Evolutionary conservation across 1,140 invertebrate genomes (phyloP).

Genomic region (Trachymyrmex cornetzi): DNA sequence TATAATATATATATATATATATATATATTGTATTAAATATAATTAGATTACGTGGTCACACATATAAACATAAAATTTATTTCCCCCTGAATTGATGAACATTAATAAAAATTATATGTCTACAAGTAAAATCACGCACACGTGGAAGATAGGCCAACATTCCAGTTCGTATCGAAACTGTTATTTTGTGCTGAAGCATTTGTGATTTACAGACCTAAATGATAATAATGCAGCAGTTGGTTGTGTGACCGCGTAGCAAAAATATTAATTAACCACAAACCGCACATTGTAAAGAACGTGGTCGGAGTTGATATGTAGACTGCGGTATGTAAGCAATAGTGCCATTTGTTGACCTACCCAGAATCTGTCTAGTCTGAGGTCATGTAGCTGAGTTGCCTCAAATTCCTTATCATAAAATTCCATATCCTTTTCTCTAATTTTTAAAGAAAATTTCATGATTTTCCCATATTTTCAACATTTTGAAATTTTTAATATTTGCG

Average conservation of each 20-base stretch:
- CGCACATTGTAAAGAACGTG: constrained; percentile 70
- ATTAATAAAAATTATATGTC: constrained; percentile 4
- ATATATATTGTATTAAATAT: neutral
- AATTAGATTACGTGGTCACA: neutral
- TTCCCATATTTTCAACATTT: no score
- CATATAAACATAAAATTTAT: constrained; percentile 22
- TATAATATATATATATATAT: no score
- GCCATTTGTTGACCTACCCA: constrained; percentile 69
- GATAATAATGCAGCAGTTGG: constrained; percentile 12
- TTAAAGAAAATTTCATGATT: no score
- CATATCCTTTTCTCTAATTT: no score
- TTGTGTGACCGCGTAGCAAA: constrained; percentile 49
- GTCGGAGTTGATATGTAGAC: constrained; percentile 64
- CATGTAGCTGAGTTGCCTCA: no score
- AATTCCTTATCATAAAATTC: no score
- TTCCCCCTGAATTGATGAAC: neutral
- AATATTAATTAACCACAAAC: constrained; percentile 77
- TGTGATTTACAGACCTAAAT: constrained; percentile 23
- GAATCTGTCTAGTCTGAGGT: constrained; percentile 54
- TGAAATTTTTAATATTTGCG: no score
- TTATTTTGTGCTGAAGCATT: constrained; percentile 1
- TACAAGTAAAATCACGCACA: neutral
- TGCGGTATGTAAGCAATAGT: constrained; percentile 50
- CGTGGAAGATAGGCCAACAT: neutral
- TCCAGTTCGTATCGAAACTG: constrained; percentile 9